Percentiles rank a stretch among this genome's conserved stretches.
These are phyloP conservation scores for Otolemur crassicaudatus DNA, from an alignment of 2,797 vertebrate genomes.

Conservation along the genomic window DNA sequence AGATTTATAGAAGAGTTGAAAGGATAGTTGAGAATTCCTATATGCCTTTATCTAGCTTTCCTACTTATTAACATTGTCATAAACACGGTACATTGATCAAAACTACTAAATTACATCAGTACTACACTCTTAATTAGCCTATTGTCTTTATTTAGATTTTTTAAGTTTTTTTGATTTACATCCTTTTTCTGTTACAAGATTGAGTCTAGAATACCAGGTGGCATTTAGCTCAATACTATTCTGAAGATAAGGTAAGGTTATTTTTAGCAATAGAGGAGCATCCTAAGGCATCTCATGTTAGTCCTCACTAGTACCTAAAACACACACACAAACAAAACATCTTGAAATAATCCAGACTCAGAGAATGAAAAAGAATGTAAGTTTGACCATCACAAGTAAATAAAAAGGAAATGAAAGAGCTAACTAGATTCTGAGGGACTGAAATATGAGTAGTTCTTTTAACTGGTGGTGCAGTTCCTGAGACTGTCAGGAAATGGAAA, in stretches of 20 bases:
- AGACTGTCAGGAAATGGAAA: constrained; percentile 62
- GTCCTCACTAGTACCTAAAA: background rate
- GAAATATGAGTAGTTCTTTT: constrained; percentile 68
- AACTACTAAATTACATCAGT: background rate
- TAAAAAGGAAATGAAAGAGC: constrained; percentile 74
- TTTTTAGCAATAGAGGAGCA: background rate
- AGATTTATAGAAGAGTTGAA: background rate
- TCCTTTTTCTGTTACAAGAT: background rate
- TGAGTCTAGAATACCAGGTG: background rate
- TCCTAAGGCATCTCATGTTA: constrained; percentile 16
- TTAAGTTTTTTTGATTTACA: background rate
- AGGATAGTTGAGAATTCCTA: background rate
- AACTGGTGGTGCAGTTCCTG: constrained; percentile 47
- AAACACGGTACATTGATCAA: background rate
- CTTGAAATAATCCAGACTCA: constrained; percentile 73
- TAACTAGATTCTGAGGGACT: constrained; percentile 62
- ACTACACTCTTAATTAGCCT: background rate
- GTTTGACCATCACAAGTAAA: constrained; percentile 66
- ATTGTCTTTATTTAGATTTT: background rate
- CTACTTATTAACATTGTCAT: background rate
- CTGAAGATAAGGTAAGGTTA: background rate
- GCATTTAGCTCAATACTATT: background rate
- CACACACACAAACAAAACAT: background rate
- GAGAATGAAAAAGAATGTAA: constrained; percentile 70
- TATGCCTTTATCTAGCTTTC: background rate